These are phyloP conservation scores for Oreocharis arfaki DNA, from an alignment of 2,113 vertebrate genomes.

Conservation along the genomic window DNA sequence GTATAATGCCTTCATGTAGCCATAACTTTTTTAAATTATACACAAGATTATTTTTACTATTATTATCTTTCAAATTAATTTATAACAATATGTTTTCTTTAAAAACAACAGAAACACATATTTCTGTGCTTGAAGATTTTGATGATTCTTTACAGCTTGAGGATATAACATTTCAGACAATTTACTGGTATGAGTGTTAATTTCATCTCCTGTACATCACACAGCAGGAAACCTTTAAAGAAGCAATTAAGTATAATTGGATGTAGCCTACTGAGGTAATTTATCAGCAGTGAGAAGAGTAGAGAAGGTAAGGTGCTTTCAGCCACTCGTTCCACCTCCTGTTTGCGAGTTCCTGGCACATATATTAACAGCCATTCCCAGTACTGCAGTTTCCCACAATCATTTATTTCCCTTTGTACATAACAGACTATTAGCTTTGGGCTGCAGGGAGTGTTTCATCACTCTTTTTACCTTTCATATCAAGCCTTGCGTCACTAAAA, in stretches of 20 bases:
- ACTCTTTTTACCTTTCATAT: neutral
- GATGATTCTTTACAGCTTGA: neutral
- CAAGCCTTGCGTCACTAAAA: neutral
- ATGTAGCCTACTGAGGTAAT: neutral
- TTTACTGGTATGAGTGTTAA: neutral
- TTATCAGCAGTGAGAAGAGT: neutral
- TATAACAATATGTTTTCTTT: neutral
- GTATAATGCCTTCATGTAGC: neutral
- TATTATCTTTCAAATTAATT: neutral
- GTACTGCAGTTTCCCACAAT: neutral
- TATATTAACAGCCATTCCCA: neutral
- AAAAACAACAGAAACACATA: neutral
- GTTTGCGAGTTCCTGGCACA: neutral
- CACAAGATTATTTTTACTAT: neutral
- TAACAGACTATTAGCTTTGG: rapidly evolving
- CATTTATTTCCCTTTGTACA: neutral
- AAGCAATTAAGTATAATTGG: neutral
- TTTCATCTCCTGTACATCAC: neutral
- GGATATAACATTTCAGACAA: neutral
- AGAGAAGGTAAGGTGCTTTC: neutral
- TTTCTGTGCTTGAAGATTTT: neutral
- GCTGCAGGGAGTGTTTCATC: neutral
- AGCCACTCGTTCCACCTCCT: neutral
- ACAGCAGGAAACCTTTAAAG: neutral
- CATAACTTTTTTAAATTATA: neutral